Evolutionary conservation across 37 sponge, comb jelly and placozoan species (phyloP), one percentile per base, ranked within the genome.

Genomic region (Theonella swinhoei): DNA sequence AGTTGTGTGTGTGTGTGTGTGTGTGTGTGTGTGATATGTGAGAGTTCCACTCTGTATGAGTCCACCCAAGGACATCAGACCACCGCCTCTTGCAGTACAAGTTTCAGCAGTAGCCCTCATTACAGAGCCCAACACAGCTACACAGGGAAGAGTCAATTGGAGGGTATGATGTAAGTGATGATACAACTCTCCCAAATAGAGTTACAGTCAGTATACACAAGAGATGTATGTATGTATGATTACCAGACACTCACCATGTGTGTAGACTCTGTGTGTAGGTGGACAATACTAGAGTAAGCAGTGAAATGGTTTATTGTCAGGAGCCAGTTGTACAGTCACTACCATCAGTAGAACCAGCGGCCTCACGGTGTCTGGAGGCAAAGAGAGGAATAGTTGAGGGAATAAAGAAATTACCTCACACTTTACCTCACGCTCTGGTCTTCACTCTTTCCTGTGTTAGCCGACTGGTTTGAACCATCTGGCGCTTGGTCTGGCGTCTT

Each of bases 371-470:
- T 14, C 54, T 47, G n/a, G n/a, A n/a, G n/a, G n/a, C n/a, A n/a
- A n/a, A n/a, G n/a, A n/a, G n/a, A n/a, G n/a, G n/a, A n/a, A 47
- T 14, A 47, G 54, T 47, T 47, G 54, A 7, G n/a, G n/a, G n/a
- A n/a, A n/a, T n/a, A n/a, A n/a, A n/a, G n/a, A n/a, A n/a, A n/a
- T n/a, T n/a, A n/a, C n/a, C n/a, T n/a, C n/a, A n/a, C n/a, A n/a
- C n/a, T n/a, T n/a, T n/a, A 72, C 73, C 73, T 72, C n/a, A 72
- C 42, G 25, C n/a, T 36, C 40, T 38, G 42, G 23, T 72, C 42
- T 24, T 39, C 73, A 36, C 22, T 4, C 5, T 4, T 69, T n/a
- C n/a, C n/a, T n/a, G n/a, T n/a, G n/a, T n/a, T n/a, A n/a, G n/a
- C n/a, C n/a, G n/a, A n/a, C n/a, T n/a, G n/a, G n/a, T n/a, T n/a